Evolutionary conservation across 2,113 vertebrate species (phyloP), one percentile per base, ranked within the genome.

Genomic region (Sinocyclocheilus anophthalmus): DNA sequence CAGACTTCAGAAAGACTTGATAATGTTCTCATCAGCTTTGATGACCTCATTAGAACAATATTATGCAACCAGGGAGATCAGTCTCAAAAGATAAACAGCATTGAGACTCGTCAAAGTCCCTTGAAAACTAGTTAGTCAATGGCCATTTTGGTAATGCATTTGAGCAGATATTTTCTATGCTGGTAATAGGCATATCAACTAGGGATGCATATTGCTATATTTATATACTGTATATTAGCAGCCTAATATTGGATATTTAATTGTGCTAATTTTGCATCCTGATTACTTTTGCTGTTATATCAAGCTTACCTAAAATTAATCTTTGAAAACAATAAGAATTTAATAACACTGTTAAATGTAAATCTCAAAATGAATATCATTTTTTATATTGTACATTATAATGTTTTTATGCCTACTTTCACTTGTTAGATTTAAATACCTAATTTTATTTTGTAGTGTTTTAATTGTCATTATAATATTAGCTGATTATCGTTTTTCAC

Each of bases 31-130:
- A 67, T 48, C 12, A 65, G 14, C 59, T 65, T 6, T 5, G 39
- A 67, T 81, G 79, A 65, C 59, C n/a, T 80, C 78, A 81, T 26
- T 9, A 81, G 12, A 63, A 81, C 37, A 81, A 26, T 45, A 81
- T 65, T 65, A 65, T 65, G 57, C 37, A 63, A 57, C 50, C 0
- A 22, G 26, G 26, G 26, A 24, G 9, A 79, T 13, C 30, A 4
- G 11, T 39, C 12, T 59, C 11, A 24, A 61, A n/a, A 37, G 53
- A 37, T 42, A 79, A 59, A 79, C 33, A 79, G 53, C 30, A 37
- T 1, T 13, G 70, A 45, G 70, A 45, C 10, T 7, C 2, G 9
- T 73, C 9, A 42, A 73, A 39, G 72, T 73, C 20, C 1, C 24
- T 65, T 65, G 13, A 65, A 13, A 11, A n/a, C 22, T 12, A n/a